Evolutionary conservation across 2,888 invertebrate genomes (phyloP).

Genomic region (Zootermopsis nevadensis): DNA sequence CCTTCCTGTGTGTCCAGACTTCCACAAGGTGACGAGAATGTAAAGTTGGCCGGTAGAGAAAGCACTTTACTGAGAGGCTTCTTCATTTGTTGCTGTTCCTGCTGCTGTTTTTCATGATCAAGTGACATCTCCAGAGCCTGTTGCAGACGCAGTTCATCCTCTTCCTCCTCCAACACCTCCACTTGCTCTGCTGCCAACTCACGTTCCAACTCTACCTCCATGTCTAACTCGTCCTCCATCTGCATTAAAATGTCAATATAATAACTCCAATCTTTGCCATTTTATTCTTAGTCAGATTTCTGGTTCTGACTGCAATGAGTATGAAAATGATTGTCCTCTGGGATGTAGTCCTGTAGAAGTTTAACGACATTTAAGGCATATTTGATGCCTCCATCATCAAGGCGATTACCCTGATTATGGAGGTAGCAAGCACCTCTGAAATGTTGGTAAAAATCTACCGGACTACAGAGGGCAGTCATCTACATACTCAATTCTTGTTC

Average conservation of each 20-base stretch:
- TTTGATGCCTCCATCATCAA: too few species aligned
- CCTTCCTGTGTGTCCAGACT: conserved; percentile 56
- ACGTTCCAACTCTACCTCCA: conserved; percentile 77
- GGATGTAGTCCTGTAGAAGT: too few species aligned
- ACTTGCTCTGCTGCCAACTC: conserved; percentile 68
- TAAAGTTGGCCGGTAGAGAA: conserved; percentile 87
- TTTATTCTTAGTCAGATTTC: too few species aligned
- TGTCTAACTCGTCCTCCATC: conserved; percentile 92
- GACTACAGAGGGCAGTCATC: too few species aligned
- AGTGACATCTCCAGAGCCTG: conserved; percentile 70
- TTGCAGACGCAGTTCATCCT: conserved; percentile 80
- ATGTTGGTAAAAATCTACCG: too few species aligned
- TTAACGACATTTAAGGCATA: too few species aligned
- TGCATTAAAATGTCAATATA: conserved; percentile 61
- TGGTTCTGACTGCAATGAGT: too few species aligned
- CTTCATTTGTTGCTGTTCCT: conserved; percentile 41
- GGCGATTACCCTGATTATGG: too few species aligned
- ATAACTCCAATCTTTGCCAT: too few species aligned
- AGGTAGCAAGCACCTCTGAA: too few species aligned
- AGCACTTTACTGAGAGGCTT: conserved; percentile 65
- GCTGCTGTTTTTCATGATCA: conserved; percentile 28
- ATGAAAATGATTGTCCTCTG: too few species aligned
- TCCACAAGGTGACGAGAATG: conserved; percentile 66
- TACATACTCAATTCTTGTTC: too few species aligned
- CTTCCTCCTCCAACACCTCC: conserved; percentile 63